These are phyloP conservation scores for Triplophysa bombifrons DNA, from an alignment of 2,797 vertebrate species.

Conservation along the genomic window DNA sequence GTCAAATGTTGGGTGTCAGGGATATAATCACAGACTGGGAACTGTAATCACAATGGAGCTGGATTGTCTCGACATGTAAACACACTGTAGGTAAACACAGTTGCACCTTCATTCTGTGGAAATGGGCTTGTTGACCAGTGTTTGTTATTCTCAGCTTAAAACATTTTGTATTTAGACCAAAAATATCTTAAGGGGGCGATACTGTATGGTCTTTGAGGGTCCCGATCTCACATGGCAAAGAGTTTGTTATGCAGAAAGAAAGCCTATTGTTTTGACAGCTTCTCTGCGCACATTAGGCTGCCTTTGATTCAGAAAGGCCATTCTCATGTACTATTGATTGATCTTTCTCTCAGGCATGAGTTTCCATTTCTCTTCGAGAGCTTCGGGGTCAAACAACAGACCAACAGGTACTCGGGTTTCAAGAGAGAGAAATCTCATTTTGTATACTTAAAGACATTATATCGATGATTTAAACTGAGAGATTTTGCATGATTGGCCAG, in stretches of 20 bases:
- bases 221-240: slow-evolving; percentile 28
- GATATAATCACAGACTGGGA: slow-evolving; percentile 14
- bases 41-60: slow-evolving; percentile 45
- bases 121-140: slow-evolving; percentile 23
- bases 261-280: slow-evolving; percentile 55
- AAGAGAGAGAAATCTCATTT: slow-evolving; percentile 19
- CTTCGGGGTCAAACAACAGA: slow-evolving; percentile 32
- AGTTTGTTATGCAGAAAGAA: slow-evolving; percentile 27
- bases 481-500: slow-evolving; percentile 19
- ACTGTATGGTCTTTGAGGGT: slow-evolving; percentile 31
- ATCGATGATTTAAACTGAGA: slow-evolving; percentile 29
- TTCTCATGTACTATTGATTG: slow-evolving; percentile 52
- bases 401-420: slow-evolving; percentile 27
- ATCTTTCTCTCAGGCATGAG: slow-evolving; percentile 39
- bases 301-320: slow-evolving; percentile 58
- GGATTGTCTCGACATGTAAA: not conserved
- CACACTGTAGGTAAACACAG: not conserved
- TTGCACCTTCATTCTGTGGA: slow-evolving; percentile 47
- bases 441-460: slow-evolving; percentile 1
- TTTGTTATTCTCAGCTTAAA: slow-evolving; percentile 43
- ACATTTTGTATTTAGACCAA: slow-evolving; percentile 47
- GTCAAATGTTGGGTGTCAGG: slow-evolving; percentile 18
- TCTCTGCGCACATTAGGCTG: slow-evolving; percentile 37
- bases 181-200: slow-evolving; percentile 4
- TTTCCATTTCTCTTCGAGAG: slow-evolving; percentile 35